Base-by-base conservation (phyloP, 2,113 vertebrate species). In the Jaculus jaculus region DNA sequence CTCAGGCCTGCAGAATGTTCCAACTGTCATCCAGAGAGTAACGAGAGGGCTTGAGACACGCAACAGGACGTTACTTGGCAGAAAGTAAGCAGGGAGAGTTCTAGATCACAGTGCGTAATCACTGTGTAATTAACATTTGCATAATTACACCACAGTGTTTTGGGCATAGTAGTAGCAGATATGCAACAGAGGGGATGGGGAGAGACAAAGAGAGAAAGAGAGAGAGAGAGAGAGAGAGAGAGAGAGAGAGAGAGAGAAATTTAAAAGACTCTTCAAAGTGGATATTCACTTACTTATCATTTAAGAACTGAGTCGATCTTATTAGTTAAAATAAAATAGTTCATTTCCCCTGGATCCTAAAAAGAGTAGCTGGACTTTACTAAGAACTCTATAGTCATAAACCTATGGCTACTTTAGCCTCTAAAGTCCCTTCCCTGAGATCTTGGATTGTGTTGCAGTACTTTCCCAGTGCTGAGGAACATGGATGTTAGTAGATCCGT, bases 1-100 rank as follows among this genome's bases (percentile, higher is more conserved):
- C 37, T 81, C 87, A 84, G 47, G 68, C 60, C 85, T 96, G 94
- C 83, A 87, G 26, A 90, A 90, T 95, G 92, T 95, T 92, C 88
- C 90, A 84, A 84, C 79, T 95, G 96, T 87, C 93, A 73, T 69
- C 72, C 12, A 2, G 87, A 93, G 68, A 92, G 54, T 24, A 94
- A 69, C 9, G 23, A 79, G 89, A 80, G 60, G 63, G 18, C 32
- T 65, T 42, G 58, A 61, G 85, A 90, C 28, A 34, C 32, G 87
- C n/a, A 78, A 84, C 72, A 94, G 75, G 74, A 65, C 51, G 32
- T 18, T 65, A 51, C 37, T 81, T 89, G 39, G 85, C 61, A 86
- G 78, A 75, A 97, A 93, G 75, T 71, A 90, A 83, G 30, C 34
- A 63, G 68, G 34, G 9, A 17, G 42, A 89, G 39, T 78, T 93